Conservation (phyloP, 2,797 vertebrate species). For the Poeciliopsis turneri region DNA sequence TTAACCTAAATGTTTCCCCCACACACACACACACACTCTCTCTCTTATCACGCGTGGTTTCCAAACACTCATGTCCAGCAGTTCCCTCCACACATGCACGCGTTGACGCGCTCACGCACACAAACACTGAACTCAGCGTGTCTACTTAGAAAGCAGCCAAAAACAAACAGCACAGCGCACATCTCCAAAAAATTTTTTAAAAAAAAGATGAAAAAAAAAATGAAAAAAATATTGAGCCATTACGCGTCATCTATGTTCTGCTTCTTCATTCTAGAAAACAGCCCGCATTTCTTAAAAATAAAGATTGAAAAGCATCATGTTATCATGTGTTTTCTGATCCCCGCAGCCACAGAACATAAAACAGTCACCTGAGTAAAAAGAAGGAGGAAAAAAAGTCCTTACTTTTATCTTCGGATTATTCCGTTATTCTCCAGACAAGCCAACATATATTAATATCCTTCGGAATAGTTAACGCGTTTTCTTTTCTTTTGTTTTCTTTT, state of each 20-base stretch:
- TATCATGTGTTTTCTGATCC: conserved; percentile 16
- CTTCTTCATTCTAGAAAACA: conserved; percentile 26
- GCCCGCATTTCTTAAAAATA: conserved; percentile 6
- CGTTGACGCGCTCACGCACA: not conserved
- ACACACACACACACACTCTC: not conserved
- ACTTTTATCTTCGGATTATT: conserved; percentile 74
- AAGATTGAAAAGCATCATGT: not conserved
- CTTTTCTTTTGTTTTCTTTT: conserved; percentile 24
- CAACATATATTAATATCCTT: conserved; percentile 68
- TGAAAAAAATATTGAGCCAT: conserved; percentile 60
- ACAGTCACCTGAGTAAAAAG: conserved; percentile 45
- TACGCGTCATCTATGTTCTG: conserved; percentile 53
- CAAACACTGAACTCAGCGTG: conserved; percentile 35
- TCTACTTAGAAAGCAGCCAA: conserved; percentile 49
- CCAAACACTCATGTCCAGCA: conserved; percentile 37
- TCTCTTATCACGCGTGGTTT: conserved; percentile 33
- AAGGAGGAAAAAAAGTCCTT: conserved; percentile 68
- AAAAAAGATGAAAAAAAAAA: no score
- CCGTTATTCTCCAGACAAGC: conserved; percentile 64
- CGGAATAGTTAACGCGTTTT: conserved; percentile 31
- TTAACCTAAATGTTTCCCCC: no score
- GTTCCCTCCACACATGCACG: not conserved
- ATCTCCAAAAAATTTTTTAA: conserved; percentile 32
- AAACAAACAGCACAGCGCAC: conserved; percentile 47
- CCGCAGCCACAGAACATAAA: conserved; percentile 5